Conservation (phyloP, 2,888 invertebrate species). For the Heliconius erato region DNA sequence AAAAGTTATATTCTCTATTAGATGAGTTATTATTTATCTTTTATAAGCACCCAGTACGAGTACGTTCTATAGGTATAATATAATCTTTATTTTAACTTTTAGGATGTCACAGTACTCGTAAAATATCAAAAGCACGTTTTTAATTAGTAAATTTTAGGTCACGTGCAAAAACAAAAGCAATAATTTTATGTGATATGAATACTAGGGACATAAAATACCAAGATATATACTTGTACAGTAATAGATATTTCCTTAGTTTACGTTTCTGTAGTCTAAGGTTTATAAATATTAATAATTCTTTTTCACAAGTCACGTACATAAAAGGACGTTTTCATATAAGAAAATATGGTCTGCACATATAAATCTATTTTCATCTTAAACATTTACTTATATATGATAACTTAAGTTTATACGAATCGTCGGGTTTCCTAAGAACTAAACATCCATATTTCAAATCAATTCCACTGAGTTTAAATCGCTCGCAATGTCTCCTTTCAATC, state of each 20-base stretch:
- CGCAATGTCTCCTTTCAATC: constrained; percentile 29
- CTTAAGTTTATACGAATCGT: background rate
- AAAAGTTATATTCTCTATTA: constrained; percentile 16
- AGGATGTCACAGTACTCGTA: background rate
- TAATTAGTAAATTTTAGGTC: constrained; percentile 3
- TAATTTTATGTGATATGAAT: background rate
- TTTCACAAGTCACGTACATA: too few species aligned
- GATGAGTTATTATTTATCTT: background rate
- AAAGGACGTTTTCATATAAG: too few species aligned
- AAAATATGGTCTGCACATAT: too few species aligned
- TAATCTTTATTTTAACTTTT: background rate
- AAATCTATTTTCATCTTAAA: too few species aligned
- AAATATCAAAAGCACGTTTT: background rate
- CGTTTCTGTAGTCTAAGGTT: background rate
- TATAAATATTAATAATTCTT: background rate
- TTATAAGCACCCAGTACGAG: background rate
- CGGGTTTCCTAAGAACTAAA: background rate
- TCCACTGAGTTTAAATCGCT: constrained; percentile 5
- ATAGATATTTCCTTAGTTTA: background rate
- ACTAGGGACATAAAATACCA: background rate
- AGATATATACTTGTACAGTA: background rate
- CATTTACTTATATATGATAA: too few species aligned
- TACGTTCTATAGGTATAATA: background rate
- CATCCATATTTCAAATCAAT: background rate
- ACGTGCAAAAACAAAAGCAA: background rate